These are phyloP conservation scores for Eupithecia abbreviata DNA, from an alignment of 2,888 invertebrate genomes.

Conservation along the genomic window DNA sequence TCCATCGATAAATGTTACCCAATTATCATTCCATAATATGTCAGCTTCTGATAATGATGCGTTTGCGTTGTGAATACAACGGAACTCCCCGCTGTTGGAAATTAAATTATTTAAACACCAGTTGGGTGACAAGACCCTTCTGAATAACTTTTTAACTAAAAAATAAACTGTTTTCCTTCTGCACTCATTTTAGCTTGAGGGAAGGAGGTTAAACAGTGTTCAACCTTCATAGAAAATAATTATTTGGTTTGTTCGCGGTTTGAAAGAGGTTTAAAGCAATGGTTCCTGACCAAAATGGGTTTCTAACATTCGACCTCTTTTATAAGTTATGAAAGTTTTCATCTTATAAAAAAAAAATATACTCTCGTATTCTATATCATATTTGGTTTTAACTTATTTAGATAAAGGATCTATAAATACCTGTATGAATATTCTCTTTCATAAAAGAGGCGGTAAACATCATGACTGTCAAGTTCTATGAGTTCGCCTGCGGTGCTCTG, in stretches of 20 bases:
- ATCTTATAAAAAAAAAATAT: background rate
- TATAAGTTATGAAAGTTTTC: too few species aligned
- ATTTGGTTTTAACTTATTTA: background rate
- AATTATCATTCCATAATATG: slow-evolving; percentile 88
- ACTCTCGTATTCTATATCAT: background rate
- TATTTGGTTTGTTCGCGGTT: too few species aligned
- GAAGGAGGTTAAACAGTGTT: too few species aligned
- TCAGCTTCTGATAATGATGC: slow-evolving; percentile 53
- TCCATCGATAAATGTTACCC: slow-evolving; percentile 91
- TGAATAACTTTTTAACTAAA: too few species aligned
- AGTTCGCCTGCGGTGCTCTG: background rate
- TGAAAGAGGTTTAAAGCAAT: too few species aligned
- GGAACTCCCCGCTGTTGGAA: slow-evolving; percentile 55
- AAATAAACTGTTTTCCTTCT: too few species aligned
- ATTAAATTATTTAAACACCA: background rate
- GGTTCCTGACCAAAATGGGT: too few species aligned
- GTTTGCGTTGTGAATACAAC: slow-evolving; percentile 48
- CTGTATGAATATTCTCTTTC: slow-evolving; percentile 34
- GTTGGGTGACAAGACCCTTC: too few species aligned
- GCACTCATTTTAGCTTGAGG: too few species aligned
- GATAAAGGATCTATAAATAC: slow-evolving; percentile 7
- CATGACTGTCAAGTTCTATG: slow-evolving; percentile 11
- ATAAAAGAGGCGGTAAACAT: slow-evolving; percentile 31
- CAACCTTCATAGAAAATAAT: too few species aligned
- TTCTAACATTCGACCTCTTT: too few species aligned